Percentiles rank a stretch among this genome's conserved stretches.
Evolutionary conservation across 2,797 vertebrate genomes (phyloP).

Genomic region (Hemibagrus guttatus): DNA sequence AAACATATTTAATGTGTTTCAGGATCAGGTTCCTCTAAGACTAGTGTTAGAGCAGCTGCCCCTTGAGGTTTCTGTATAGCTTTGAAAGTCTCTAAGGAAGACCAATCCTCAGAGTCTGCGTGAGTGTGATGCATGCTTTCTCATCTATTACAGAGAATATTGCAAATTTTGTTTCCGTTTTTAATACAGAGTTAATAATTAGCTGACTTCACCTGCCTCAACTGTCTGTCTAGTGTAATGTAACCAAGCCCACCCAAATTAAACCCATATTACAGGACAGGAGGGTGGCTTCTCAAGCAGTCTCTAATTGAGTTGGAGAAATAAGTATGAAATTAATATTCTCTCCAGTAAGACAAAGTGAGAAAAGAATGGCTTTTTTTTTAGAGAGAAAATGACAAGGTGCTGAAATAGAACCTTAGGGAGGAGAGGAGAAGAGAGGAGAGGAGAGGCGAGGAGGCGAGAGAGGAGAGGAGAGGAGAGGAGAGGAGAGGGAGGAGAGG

Average conservation of each 20-base stretch:
- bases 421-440: not conserved
- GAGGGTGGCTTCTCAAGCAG: slow-evolving; percentile 57
- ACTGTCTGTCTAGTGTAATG: slow-evolving; percentile 56
- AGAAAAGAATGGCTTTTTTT: slow-evolving; percentile 23
- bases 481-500: accelerated
- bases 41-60: not conserved
- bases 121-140: not conserved
- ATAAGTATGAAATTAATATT: slow-evolving; percentile 63
- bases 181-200: slow-evolving; percentile 58
- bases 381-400: not conserved
- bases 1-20: not conserved
- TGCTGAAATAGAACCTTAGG: not conserved
- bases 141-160: slow-evolving; percentile 37
- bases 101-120: not conserved
- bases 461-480: not conserved
- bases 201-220: slow-evolving; percentile 57
- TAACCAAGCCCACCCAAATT: slow-evolving; percentile 63
- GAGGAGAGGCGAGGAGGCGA: too few species aligned
- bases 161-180: slow-evolving; percentile 44
- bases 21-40: not conserved
- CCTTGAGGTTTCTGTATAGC: not conserved
- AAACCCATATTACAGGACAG: slow-evolving; percentile 60
- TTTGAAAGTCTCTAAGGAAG: slow-evolving; percentile 23
- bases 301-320: slow-evolving; percentile 58
- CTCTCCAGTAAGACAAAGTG: slow-evolving; percentile 51